phyloP scores from a whole-genome alignment of 2,888 invertebrate genomes.

The Oeneis ivallda region DNA sequence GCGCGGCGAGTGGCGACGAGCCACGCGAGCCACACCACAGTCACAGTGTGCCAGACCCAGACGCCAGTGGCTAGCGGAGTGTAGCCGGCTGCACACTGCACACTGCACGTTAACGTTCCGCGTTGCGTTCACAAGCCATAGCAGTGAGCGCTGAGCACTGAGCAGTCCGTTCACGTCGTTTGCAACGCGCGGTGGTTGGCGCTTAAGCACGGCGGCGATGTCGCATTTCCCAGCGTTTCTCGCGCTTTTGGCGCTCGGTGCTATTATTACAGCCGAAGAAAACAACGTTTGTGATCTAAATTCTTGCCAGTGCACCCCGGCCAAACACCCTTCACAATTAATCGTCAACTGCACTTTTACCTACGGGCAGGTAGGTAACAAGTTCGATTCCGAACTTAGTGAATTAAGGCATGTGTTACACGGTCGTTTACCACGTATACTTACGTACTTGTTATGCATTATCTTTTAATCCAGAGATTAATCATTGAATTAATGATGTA shows the following conservation, averaged over 20 bases:
- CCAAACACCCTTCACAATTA: slow-evolving; percentile 81
- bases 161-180: slow-evolving; percentile 60
- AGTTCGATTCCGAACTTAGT: slow-evolving; percentile 38
- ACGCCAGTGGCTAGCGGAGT: slow-evolving; percentile 19
- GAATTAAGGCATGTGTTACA: slow-evolving; percentile 25
- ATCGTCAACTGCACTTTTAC: slow-evolving; percentile 84
- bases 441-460: background rate
- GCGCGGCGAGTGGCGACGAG: slow-evolving; percentile 13
- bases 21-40: no score
- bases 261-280: slow-evolving; percentile 48
- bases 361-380: slow-evolving; percentile 84
- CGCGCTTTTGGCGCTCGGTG: slow-evolving; percentile 77
- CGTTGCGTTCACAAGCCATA: slow-evolving; percentile 32
- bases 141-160: slow-evolving; percentile 33
- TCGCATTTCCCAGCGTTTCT: slow-evolving; percentile 62
- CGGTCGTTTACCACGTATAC: no score
- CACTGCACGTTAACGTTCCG: background rate
- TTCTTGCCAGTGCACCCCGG: slow-evolving; percentile 83
- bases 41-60: background rate
- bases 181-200: slow-evolving; percentile 61
- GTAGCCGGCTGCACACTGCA: background rate
- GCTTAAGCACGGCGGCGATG: slow-evolving; percentile 75
- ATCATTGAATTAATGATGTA: no score
- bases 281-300: slow-evolving; percentile 73
- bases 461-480: slow-evolving; percentile 1